Evolutionary conservation across 1,140 invertebrate species (phyloP), one percentile per base, ranked within the genome.

Genomic region (Drosophila parabipectinata): DNA sequence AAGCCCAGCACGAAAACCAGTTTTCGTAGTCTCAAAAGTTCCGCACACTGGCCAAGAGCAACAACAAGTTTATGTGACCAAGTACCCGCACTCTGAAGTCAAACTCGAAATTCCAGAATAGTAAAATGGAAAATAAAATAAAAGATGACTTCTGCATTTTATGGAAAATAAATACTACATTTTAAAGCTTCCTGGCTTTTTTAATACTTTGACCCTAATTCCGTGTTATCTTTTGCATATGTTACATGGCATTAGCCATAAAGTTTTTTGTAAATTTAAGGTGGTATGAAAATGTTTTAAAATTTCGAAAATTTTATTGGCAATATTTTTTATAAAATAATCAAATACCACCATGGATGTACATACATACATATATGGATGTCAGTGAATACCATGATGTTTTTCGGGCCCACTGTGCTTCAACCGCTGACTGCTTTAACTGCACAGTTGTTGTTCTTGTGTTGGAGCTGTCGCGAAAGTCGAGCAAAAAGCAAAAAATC

Each of bases 41-140:
- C 83, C 78, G 82, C 82, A 85, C 81, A 55, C 67, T 83, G 79
- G 79, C 72, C 67, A 64, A 77, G 82, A 83, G 34, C 68, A 26
- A 60, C 26, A 72, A 44, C 50, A 67, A 67, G 51, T 39, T 18
- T 67, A 48, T 57, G 62, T 67, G 62, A 37, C 24, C 45, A 80
- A 76, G 47, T 81, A 63, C 48, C 73, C 52, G 69, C 57, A 87
- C 77, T 62, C 53, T 87, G 77, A 54, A 34, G 3, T 34, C 21
- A 14, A 44, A 39, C 26, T 8, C 21, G 9, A 32, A 9, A 32
- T 32, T 32, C 9, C 32, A 9, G 32, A 32, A 32, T 3, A 32
- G 26, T 28, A 28, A 28, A 28, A 28, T 28, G 26, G 6, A 28
- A 28, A 28, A 28, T 28, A 6, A 28, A 28, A 28, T 28, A 5